A percentile compares a stretch with the other conserved stretches of the same genome.
These are phyloP conservation scores for Callaeas wilsoni DNA, from an alignment of 2,113 vertebrate genomes.

Conservation along the genomic window DNA sequence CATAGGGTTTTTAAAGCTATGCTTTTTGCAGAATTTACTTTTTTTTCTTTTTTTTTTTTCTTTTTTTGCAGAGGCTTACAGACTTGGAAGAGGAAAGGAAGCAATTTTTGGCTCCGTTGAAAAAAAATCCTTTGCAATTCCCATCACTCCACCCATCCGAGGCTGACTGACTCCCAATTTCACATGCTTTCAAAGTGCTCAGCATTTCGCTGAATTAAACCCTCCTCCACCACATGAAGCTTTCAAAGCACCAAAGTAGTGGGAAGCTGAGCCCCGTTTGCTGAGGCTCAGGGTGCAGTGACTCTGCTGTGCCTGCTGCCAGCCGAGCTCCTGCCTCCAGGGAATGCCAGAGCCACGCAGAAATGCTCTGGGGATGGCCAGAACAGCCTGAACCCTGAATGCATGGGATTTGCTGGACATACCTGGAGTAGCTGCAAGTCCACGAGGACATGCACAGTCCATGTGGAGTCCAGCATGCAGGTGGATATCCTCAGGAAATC, in stretches of 20 bases:
- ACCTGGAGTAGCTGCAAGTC: neutral
- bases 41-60: neutral
- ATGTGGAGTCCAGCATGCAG: neutral
- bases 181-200: neutral
- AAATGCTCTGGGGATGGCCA: neutral
- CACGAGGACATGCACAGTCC: accelerated
- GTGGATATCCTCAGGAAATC: neutral
- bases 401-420: neutral
- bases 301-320: neutral
- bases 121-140: conserved; percentile 21
- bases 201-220: neutral
- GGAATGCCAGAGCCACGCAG: neutral
- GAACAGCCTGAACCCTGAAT: neutral
- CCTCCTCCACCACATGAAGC: neutral
- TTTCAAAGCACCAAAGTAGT: neutral
- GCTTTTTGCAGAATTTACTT: neutral
- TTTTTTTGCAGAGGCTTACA: neutral
- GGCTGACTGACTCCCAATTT: neutral
- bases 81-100: conserved; percentile 30
- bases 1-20: neutral
- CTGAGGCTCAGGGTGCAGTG: neutral
- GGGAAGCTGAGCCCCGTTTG: neutral
- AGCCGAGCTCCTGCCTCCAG: neutral
- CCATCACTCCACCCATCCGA: neutral
- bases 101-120: conserved; percentile 5